phyloP scores from a whole-genome alignment of 2,888 invertebrate genomes.

The Ptychoptera albimana region DNA sequence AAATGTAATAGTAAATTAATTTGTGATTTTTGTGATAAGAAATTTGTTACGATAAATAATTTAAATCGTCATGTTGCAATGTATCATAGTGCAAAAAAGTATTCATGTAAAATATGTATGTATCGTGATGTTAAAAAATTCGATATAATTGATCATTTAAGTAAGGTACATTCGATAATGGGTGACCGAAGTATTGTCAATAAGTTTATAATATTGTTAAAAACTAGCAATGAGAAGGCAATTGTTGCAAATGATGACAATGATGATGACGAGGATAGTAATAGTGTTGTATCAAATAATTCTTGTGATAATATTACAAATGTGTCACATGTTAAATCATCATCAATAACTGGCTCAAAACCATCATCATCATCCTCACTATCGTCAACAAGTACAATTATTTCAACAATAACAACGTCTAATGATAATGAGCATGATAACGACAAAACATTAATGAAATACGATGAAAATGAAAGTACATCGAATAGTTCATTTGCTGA shows the following conservation, averaged over 20 bases:
- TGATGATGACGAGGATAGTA: background rate
- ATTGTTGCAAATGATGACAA: conserved; percentile 5
- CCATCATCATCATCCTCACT: too few relatives aligned
- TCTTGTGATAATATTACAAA: too few relatives aligned
- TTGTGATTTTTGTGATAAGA: conserved; percentile 28
- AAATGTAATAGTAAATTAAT: conserved; percentile 6
- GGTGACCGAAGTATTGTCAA: conserved; percentile 33
- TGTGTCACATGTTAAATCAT: too few relatives aligned
- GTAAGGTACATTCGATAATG: conserved; percentile 42
- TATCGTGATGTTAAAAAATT: conserved; percentile 49
- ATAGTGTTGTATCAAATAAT: background rate
- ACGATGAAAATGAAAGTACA: too few relatives aligned
- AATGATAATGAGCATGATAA: too few relatives aligned
- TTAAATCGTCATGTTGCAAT: conserved; percentile 29
- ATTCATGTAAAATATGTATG: conserved; percentile 57
- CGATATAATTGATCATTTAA: conserved; percentile 48
- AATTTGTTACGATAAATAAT: conserved; percentile 27
- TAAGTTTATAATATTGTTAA: conserved; percentile 19
- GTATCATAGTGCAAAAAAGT: conserved; percentile 38
- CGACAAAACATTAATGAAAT: too few relatives aligned
- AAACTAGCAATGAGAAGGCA: conserved; percentile 8
- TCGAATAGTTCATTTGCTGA: too few relatives aligned
- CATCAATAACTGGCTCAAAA: too few relatives aligned
- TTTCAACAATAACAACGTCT: too few relatives aligned
- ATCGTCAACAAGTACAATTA: too few relatives aligned